Percentiles rank a stretch among this genome's conserved stretches.
Evolutionary conservation across 2,888 invertebrate species (phyloP).

Genomic region (Eilema depressum): DNA sequence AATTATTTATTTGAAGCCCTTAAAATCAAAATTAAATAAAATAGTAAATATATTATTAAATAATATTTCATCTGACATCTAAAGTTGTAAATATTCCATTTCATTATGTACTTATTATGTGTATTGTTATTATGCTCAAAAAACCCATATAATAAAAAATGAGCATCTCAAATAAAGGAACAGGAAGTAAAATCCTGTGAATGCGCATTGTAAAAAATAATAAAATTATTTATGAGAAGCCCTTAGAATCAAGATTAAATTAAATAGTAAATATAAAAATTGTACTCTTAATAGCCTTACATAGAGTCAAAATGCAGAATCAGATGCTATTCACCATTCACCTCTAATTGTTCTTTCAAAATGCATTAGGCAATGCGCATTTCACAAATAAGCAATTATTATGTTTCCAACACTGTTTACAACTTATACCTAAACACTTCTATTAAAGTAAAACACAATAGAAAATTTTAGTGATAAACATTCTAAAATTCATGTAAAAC

Average conservation of each 20-base stretch:
- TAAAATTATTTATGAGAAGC: not conserved
- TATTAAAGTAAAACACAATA: not conserved
- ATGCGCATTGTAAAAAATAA: not conserved
- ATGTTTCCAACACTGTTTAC: not conserved
- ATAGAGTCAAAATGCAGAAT: conserved; percentile 5
- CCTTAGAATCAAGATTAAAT: not conserved
- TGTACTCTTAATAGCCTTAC: not conserved
- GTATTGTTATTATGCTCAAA: too few species aligned
- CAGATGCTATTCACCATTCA: too few species aligned
- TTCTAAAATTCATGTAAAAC: conserved; percentile 56
- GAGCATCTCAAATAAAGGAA: too few species aligned
- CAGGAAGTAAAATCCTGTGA: not conserved
- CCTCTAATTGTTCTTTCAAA: not conserved
- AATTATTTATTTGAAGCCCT: not conserved
- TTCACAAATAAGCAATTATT: not conserved
- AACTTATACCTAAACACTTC: not conserved
- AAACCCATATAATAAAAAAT: too few species aligned
- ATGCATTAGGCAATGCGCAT: not conserved
- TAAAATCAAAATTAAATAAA: not conserved
- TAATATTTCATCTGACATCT: too few species aligned
- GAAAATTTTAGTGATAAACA: conserved; percentile 36
- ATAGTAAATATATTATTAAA: not conserved
- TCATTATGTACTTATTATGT: too few species aligned
- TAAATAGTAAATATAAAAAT: not conserved
- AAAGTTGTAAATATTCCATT: too few species aligned